These are phyloP conservation scores for Trichopria drosophilae DNA, from an alignment of 2,888 invertebrate species.

Conservation along the genomic window DNA sequence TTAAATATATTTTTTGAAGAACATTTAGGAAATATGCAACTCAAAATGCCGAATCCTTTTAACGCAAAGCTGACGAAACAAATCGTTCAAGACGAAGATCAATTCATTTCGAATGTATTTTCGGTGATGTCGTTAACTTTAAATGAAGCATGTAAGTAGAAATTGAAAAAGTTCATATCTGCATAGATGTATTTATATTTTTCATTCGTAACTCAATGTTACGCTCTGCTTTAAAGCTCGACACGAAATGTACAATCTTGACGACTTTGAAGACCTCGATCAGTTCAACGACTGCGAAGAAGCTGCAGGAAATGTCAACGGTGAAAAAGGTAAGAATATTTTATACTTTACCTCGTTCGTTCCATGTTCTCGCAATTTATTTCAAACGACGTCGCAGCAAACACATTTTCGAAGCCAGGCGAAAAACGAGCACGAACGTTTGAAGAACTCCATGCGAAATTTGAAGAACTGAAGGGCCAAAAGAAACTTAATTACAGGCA, in stretches of 20 bases:
- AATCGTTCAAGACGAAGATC: conserved; percentile 62
- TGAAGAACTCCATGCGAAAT: conserved; percentile 67
- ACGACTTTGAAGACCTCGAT: no score
- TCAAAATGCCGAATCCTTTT: conserved; percentile 52
- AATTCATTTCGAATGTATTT: conserved; percentile 65
- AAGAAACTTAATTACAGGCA: conserved; percentile 68
- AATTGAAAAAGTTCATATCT: background rate
- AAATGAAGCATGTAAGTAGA: conserved; percentile 58
- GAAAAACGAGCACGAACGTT: conserved; percentile 64
- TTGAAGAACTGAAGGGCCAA: conserved; percentile 66
- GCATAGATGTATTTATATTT: no score
- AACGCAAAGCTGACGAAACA: conserved; percentile 54
- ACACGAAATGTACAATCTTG: no score
- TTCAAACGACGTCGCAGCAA: no score
- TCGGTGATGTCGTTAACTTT: conserved; percentile 60
- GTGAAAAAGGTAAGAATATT: no score
- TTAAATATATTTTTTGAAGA: conserved; percentile 20
- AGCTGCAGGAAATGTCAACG: no score
- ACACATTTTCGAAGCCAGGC: conserved; percentile 35
- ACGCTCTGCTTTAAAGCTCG: no score
- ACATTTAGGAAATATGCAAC: conserved; percentile 53
- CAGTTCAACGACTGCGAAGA: no score
- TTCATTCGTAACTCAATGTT: no score
- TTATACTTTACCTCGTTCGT: no score
- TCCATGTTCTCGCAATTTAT: no score